These are phyloP conservation scores for Piprites chloris DNA, from an alignment of 2,113 vertebrate species.

Conservation along the genomic window DNA sequence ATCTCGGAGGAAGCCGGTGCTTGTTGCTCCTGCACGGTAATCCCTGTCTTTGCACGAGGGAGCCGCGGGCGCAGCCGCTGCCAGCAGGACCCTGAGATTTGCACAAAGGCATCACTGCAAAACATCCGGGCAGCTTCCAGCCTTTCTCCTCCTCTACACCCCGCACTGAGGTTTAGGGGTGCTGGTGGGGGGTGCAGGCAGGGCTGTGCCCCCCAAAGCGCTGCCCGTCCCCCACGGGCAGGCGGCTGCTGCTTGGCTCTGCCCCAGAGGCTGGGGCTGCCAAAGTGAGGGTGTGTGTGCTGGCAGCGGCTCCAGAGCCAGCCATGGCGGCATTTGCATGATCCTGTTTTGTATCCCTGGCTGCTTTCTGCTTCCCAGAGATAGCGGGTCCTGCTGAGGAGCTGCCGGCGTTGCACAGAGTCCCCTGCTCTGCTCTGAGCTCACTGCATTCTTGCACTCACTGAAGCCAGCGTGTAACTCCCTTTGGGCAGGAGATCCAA, in stretches of 20 bases:
- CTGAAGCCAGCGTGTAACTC: rapidly evolving
- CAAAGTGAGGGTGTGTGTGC: neutral
- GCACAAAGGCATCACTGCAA: neutral
- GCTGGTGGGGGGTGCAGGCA: neutral
- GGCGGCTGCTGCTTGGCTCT: neutral
- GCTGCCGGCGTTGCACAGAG: neutral
- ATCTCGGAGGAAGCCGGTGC: neutral
- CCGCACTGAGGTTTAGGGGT: neutral
- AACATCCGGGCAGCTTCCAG: neutral
- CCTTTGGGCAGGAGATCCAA: neutral
- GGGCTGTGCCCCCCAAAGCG: neutral
- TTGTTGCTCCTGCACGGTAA: slow-evolving; percentile 8
- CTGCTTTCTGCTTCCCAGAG: neutral
- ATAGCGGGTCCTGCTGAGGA: neutral
- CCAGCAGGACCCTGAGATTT: neutral
- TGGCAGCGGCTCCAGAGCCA: neutral
- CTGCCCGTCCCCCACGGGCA: neutral
- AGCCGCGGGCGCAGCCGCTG: neutral
- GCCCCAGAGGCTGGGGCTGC: neutral
- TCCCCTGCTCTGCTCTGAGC: neutral
- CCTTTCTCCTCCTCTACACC: neutral
- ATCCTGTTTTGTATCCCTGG: neutral
- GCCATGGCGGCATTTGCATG: neutral
- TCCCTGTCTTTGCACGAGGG: neutral
- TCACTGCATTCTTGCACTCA: neutral